phyloP scores from a whole-genome alignment of 2,797 vertebrate genomes.

The Tragopan temminckii region DNA sequence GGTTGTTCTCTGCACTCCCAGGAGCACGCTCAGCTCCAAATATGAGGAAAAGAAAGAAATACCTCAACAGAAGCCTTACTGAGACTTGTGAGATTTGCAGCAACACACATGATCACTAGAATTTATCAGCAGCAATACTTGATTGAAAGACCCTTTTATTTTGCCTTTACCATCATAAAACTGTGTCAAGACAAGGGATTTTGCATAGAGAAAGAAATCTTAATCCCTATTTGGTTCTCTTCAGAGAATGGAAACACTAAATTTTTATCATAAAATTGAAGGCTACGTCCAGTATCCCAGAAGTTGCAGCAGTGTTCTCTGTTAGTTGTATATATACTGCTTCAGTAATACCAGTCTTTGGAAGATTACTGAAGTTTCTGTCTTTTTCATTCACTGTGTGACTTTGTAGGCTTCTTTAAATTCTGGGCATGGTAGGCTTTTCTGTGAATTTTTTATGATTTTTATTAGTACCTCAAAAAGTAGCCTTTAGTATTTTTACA shows the following conservation, averaged over 20 bases:
- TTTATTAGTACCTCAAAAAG: neutral
- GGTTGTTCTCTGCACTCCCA: neutral
- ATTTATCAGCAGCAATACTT: neutral
- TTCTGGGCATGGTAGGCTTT: neutral
- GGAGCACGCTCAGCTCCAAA: neutral
- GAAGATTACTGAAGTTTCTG: neutral
- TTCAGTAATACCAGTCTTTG: neutral
- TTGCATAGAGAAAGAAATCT: neutral
- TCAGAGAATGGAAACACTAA: neutral
- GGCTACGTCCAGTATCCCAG: accelerated
- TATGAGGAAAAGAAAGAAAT: neutral
- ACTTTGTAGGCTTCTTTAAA: neutral
- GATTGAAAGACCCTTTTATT: neutral
- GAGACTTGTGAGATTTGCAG: neutral
- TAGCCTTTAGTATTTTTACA: neutral
- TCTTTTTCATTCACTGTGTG: neutral
- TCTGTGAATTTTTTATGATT: neutral
- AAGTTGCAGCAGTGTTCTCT: neutral
- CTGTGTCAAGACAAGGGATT: neutral
- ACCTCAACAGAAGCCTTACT: neutral
- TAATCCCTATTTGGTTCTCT: neutral
- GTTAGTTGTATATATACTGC: neutral
- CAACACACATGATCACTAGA: neutral
- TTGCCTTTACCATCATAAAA: neutral
- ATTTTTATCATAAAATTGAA: neutral